These are phyloP conservation scores for Todiramphus chloris DNA, from an alignment of 2,113 vertebrate genomes.

Conservation along the genomic window DNA sequence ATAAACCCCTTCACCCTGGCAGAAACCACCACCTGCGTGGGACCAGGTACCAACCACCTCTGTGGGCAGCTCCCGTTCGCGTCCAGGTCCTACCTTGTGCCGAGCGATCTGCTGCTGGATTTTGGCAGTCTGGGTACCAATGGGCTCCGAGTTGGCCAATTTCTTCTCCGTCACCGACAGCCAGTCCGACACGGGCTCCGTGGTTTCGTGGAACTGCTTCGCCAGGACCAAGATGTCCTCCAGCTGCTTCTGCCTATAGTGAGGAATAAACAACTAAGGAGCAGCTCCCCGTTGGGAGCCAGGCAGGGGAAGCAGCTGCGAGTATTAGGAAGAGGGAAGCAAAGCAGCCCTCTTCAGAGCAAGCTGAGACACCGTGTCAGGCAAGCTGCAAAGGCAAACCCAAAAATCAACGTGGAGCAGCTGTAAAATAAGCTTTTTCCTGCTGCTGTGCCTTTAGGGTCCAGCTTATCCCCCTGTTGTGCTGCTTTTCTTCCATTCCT, in stretches of 20 bases:
- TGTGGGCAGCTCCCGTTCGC: not conserved
- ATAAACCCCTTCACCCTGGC: not conserved
- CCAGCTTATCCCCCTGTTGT: not conserved
- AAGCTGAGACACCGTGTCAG: not conserved
- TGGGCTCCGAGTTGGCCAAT: constrained; percentile 92
- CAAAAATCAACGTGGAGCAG: not conserved
- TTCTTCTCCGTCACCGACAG: constrained; percentile 92
- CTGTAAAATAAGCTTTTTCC: not conserved
- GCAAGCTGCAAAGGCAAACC: not conserved
- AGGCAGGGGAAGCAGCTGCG: not conserved
- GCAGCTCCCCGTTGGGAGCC: not conserved
- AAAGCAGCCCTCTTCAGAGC: not conserved
- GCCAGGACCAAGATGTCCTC: constrained; percentile 96
- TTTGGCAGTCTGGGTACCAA: constrained; percentile 95
- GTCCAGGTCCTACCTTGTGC: constrained; percentile 83
- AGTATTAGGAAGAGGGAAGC: not conserved
- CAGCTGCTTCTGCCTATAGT: constrained; percentile 89
- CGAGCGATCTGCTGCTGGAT: constrained; percentile 95
- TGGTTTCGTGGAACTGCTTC: constrained; percentile 94
- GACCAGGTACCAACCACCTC: not conserved
- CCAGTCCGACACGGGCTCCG: constrained; percentile 95
- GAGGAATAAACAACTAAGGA: constrained; percentile 2
- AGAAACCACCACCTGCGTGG: not conserved
- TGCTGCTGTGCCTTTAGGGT: not conserved
- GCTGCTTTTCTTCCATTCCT: not conserved